These are phyloP conservation scores for Mus spicilegus DNA, from an alignment of 2,113 vertebrate species.

Conservation along the genomic window DNA sequence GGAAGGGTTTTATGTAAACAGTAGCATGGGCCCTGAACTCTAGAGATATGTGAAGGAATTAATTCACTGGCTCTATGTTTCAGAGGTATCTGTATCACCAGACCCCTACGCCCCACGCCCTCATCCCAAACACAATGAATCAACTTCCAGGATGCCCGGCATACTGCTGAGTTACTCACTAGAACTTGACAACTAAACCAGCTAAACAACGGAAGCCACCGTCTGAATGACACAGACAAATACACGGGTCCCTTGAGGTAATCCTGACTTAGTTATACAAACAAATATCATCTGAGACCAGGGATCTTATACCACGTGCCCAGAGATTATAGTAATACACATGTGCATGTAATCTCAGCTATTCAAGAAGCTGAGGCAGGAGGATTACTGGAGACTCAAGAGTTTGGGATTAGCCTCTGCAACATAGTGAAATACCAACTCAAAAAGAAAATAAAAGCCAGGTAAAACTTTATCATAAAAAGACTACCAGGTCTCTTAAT, in stretches of 20 bases:
- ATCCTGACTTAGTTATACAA: background rate
- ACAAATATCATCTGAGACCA: background rate
- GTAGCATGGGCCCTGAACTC: background rate
- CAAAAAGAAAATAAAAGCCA: background rate
- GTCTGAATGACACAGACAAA: background rate
- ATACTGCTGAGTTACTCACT: background rate
- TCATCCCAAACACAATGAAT: background rate
- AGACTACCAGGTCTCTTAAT: background rate
- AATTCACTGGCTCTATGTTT: background rate
- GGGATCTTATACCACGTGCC: background rate
- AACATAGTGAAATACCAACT: background rate
- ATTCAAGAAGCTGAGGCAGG: background rate
- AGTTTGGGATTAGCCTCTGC: background rate
- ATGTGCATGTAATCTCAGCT: too few relatives aligned
- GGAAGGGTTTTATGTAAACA: background rate
- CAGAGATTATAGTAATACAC: too few relatives aligned
- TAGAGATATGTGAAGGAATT: background rate
- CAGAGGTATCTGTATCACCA: background rate
- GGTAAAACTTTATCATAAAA: background rate
- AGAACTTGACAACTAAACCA: constrained; percentile 48
- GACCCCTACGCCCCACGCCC: background rate
- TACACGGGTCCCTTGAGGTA: background rate
- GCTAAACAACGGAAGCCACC: constrained; percentile 10
- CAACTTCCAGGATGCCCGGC: background rate
- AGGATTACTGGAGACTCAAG: background rate